Evolutionary conservation across 1,140 invertebrate genomes (phyloP).

Genomic region (Drosophila santomea): DNA sequence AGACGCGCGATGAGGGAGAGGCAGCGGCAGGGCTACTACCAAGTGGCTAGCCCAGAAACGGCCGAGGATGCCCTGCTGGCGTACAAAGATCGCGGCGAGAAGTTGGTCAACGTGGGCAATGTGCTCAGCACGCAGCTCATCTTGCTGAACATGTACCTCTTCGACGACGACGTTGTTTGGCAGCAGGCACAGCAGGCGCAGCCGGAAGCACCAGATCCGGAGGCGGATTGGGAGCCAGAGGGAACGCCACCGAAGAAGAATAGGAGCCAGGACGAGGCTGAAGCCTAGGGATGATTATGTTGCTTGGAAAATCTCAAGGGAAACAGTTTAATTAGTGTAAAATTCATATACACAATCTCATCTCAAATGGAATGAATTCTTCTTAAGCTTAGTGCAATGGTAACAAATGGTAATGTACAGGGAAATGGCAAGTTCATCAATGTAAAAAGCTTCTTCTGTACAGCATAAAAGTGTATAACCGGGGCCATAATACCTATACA

Average conservation of each 20-base stretch:
- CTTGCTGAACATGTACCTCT: conserved; percentile 11
- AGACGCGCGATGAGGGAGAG: neutral
- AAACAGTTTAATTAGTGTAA: neutral
- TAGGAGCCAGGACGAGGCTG: neutral
- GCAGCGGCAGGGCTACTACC: neutral
- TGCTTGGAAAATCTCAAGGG: neutral
- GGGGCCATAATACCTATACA: neutral
- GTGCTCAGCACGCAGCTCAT: conserved; percentile 4
- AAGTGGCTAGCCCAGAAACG: neutral
- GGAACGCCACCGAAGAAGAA: neutral
- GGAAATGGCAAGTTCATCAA: too few species aligned
- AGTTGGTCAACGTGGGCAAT: conserved; percentile 12
- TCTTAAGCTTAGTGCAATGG: neutral
- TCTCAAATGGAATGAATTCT: neutral
- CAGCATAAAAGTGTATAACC: too few species aligned
- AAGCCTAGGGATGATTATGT: neutral
- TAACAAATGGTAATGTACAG: too few species aligned
- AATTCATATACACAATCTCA: neutral
- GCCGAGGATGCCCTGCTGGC: neutral
- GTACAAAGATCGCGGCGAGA: conserved; percentile 9
- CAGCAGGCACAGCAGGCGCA: neutral
- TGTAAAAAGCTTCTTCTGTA: too few species aligned
- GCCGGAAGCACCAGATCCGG: neutral
- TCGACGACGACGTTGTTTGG: neutral
- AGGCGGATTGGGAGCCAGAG: neutral